Percentiles rank a stretch among this genome's conserved stretches.
Conservation (phyloP, 2,113 vertebrate genomes). For the Lichenostomus cassidix region DNA sequence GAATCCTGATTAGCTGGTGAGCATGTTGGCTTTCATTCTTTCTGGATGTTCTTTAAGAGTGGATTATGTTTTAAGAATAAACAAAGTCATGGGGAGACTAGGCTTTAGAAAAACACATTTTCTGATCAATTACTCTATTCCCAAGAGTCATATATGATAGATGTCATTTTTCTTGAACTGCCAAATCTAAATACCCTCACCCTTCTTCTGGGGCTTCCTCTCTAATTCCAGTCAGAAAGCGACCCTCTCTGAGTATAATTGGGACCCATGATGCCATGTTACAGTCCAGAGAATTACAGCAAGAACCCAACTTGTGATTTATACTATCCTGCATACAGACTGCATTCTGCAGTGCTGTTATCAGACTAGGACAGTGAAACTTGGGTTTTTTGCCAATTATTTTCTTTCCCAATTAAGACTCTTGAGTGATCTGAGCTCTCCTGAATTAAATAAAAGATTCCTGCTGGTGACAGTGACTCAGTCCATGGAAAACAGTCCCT, state of each 20-base stretch:
- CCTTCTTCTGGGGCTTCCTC: neutral
- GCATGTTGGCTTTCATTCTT: neutral
- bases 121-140: neutral
- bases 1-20: neutral
- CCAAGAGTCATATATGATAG: neutral
- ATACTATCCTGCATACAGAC: neutral
- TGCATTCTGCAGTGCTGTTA: neutral
- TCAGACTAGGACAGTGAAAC: neutral
- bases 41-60: neutral
- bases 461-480: neutral
- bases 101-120: neutral
- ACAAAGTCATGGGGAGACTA: neutral
- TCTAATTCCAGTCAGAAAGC: neutral
- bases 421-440: neutral
- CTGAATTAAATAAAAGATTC: neutral
- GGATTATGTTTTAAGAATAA: slow-evolving; percentile 17
- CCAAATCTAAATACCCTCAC: neutral
- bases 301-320: neutral
- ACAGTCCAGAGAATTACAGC: neutral
- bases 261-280: neutral
- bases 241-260: neutral
- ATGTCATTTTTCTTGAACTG: neutral
- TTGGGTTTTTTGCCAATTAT: neutral
- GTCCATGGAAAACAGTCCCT: neutral
- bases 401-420: neutral